phyloP scores from a whole-genome alignment of 2,113 vertebrate species.

The Pristiophorus japonicus region DNA sequence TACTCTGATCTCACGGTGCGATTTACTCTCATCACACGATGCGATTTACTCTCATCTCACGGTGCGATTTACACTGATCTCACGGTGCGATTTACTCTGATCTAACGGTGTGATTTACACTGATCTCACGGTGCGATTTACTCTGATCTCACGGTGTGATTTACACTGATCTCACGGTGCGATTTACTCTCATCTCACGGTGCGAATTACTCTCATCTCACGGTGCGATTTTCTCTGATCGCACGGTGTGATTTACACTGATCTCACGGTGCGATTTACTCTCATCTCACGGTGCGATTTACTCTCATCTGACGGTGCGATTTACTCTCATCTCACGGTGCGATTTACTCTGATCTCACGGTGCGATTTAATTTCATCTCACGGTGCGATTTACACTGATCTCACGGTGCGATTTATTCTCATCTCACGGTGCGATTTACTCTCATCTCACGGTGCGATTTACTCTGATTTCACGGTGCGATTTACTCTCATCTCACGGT shows the following conservation, averaged over 20 bases:
- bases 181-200: too few relatives aligned
- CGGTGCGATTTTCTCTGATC: too few relatives aligned
- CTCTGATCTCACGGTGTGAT: too few relatives aligned
- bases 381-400: neutral
- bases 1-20: neutral
- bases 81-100: neutral
- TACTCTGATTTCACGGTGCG: neutral
- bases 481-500: neutral
- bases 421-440: neutral
- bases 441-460: neutral
- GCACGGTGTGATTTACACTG: too few relatives aligned
- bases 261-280: too few relatives aligned
- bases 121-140: too few relatives aligned
- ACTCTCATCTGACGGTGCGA: neutral
- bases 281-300: neutral
- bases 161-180: too few relatives aligned
- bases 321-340: neutral
- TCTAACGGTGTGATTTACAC: too few relatives aligned
- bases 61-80: neutral
- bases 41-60: neutral
- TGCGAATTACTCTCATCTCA: too few relatives aligned
- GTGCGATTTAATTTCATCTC: neutral
- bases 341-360: neutral
- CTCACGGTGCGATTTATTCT: neutral
- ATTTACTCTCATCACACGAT: too few relatives aligned